Conservation (phyloP, 2,113 vertebrate species). For the Hemiscyllium ocellatum region DNA sequence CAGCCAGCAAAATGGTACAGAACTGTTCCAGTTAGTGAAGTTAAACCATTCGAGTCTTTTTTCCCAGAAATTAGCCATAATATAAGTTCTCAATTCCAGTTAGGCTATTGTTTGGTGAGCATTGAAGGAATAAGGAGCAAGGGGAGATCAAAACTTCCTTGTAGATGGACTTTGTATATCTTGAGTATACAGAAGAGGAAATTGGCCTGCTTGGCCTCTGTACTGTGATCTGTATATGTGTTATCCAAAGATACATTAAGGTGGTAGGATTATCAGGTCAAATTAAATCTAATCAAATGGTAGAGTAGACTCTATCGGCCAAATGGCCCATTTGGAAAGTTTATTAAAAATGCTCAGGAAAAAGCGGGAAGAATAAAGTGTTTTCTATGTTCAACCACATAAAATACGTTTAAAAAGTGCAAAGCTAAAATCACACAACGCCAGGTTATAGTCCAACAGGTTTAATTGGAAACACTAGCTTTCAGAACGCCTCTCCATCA, state of each 20-base stretch:
- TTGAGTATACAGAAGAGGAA: background rate
- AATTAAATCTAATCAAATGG: too few species aligned
- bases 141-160: background rate
- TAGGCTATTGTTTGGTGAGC: background rate
- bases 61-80: background rate
- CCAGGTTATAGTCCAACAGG: too few species aligned
- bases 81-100: background rate
- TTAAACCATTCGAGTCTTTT: background rate
- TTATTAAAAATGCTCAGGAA: background rate
- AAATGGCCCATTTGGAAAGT: too few species aligned
- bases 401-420: background rate
- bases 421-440: too few species aligned
- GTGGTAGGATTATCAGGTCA: too few species aligned
- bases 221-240: background rate
- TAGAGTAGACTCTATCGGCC: too few species aligned
- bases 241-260: background rate
- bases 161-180: background rate
- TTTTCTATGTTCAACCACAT: background rate
- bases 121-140: background rate
- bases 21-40: background rate
- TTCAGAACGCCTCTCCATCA: too few species aligned
- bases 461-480: too few species aligned
- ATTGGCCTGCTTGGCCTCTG: too few species aligned
- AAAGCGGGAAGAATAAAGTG: background rate
- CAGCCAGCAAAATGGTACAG: background rate